A percentile compares a stretch with the other conserved stretches of the same genome.
Conservation (phyloP, 2,113 vertebrate species). For the Drymodes brunneopygia region DNA sequence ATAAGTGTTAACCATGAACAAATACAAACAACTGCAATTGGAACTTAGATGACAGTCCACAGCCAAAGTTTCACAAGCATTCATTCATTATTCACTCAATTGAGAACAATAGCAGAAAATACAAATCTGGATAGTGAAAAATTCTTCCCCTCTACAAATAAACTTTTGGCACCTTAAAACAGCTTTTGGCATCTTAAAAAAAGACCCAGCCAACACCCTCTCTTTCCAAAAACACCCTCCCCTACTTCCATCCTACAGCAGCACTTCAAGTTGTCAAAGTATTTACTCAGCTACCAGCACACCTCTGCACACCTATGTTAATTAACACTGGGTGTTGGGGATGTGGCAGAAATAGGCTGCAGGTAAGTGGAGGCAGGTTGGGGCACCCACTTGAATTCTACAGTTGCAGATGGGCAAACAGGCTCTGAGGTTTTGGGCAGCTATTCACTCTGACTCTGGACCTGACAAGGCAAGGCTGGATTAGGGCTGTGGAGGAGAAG, state of each 20-base stretch:
- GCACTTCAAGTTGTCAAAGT: background rate
- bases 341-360: background rate
- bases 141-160: background rate
- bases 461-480: background rate
- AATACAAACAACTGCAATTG: background rate
- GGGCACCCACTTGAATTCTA: background rate
- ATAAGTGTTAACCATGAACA: background rate
- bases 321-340: background rate
- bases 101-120: background rate
- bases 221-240: fast-evolving
- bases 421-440: background rate
- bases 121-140: background rate
- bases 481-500: background rate
- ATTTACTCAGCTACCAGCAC: background rate
- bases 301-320: background rate
- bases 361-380: background rate
- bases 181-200: background rate
- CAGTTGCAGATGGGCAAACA: background rate
- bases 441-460: background rate
- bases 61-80: background rate
- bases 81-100: background rate
- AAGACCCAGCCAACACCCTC: fast-evolving
- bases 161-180: background rate
- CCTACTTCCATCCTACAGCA: background rate
- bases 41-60: background rate